Evolutionary conservation across 2,888 invertebrate species (phyloP).

Genomic region (Ommatoiulus sabulosus): DNA sequence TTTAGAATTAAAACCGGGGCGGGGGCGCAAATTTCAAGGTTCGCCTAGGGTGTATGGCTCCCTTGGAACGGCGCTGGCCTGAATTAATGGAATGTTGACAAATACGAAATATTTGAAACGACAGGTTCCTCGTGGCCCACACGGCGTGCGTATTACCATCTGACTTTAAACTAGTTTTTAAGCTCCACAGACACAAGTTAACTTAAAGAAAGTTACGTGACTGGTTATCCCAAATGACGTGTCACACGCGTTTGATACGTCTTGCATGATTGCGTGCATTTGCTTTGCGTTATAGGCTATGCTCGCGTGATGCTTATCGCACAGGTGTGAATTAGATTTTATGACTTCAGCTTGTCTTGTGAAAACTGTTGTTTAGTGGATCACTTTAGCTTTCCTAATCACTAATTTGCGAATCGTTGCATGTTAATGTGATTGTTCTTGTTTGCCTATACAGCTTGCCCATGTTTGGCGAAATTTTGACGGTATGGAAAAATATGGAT

Average conservation of each 20-base stretch:
- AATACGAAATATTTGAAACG: neutral
- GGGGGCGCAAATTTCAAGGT: too few relatives aligned
- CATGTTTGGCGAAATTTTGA: neutral
- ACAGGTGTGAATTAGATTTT: neutral
- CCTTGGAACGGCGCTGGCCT: too few relatives aligned
- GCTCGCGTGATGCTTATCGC: neutral
- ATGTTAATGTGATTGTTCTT: too few relatives aligned
- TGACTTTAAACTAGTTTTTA: neutral
- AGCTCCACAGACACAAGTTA: neutral
- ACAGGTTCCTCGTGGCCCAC: neutral
- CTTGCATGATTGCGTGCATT: too few relatives aligned
- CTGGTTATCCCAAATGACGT: neutral
- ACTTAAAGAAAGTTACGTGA: neutral
- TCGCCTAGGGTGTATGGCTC: too few relatives aligned
- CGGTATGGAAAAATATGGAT: neutral
- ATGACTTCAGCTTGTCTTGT: neutral
- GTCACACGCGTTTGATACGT: too few relatives aligned
- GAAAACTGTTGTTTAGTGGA: neutral
- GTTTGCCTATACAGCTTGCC: too few relatives aligned
- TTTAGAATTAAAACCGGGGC: too few relatives aligned
- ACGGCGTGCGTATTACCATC: neutral
- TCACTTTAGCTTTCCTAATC: neutral
- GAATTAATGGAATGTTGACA: neutral
- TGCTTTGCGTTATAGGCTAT: neutral
- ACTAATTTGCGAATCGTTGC: too few relatives aligned